Evolutionary conservation across 2,113 vertebrate genomes (phyloP).

Genomic region (Microcebus tavaratra): DNA sequence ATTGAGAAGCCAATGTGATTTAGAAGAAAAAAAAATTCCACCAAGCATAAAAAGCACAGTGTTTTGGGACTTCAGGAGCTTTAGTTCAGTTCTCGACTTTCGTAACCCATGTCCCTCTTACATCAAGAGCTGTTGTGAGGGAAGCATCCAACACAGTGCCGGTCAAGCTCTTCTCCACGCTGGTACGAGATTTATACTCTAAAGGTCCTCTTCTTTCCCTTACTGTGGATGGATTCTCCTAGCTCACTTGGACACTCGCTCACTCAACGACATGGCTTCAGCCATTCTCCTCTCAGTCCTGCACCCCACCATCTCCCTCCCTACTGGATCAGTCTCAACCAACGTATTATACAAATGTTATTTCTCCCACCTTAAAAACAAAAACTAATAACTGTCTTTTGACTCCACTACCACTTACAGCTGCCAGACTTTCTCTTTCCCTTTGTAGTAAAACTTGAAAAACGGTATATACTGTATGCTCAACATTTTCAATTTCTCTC

Average conservation of each 20-base stretch:
- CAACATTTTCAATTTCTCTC: neutral
- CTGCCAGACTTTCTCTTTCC: neutral
- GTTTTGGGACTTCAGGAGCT: neutral
- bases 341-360: neutral
- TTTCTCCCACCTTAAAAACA: neutral
- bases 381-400: neutral
- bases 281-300: neutral
- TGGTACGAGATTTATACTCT: neutral
- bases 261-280: neutral
- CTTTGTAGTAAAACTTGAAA: slow-evolving; percentile 34
- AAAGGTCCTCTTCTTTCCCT: neutral
- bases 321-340: neutral
- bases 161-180: neutral
- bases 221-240: neutral
- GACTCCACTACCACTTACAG: neutral
- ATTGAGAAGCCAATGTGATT: neutral
- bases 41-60: neutral
- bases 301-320: neutral
- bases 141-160: neutral
- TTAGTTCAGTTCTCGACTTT: neutral
- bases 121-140: neutral
- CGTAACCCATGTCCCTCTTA: neutral
- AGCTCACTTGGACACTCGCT: neutral
- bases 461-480: neutral
- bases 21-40: neutral